Evolutionary conservation across 2,113 vertebrate genomes (phyloP).

Genomic region (Anolis carolinensis): DNA sequence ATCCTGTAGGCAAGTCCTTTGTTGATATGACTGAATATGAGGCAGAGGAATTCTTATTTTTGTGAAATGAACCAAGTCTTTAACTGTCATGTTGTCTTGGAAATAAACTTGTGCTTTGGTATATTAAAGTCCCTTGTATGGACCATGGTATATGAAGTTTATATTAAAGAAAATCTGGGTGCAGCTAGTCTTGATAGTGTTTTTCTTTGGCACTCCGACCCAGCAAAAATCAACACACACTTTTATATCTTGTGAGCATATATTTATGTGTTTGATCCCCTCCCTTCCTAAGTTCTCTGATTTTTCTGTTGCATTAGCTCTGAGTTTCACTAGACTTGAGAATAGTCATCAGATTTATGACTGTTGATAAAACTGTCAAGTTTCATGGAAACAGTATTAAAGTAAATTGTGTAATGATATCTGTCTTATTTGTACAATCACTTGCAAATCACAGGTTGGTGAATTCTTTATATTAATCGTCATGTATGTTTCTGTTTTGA

Average conservation of each 20-base stretch:
- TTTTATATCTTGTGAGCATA: neutral
- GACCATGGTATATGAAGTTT: neutral
- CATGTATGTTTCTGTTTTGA: neutral
- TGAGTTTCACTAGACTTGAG: neutral
- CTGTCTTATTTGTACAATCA: neutral
- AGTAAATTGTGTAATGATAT: neutral
- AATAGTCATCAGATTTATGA: neutral
- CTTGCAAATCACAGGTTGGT: neutral
- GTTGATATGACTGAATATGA: neutral
- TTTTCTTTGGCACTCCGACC: neutral
- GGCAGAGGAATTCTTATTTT: neutral
- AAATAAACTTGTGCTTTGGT: neutral
- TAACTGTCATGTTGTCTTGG: neutral
- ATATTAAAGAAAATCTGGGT: neutral
- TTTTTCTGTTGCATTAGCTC: neutral
- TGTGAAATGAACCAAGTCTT: neutral
- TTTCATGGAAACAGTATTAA: neutral
- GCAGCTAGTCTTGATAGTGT: neutral
- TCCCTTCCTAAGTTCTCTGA: neutral
- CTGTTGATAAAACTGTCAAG: constrained; percentile 1
- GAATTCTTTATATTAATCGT: neutral
- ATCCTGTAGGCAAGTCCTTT: neutral
- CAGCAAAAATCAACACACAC: neutral
- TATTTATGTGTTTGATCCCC: neutral
- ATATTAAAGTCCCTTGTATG: neutral